Evolutionary conservation across 2,113 vertebrate genomes (phyloP).

Genomic region (Syrrhaptes paradoxus): DNA sequence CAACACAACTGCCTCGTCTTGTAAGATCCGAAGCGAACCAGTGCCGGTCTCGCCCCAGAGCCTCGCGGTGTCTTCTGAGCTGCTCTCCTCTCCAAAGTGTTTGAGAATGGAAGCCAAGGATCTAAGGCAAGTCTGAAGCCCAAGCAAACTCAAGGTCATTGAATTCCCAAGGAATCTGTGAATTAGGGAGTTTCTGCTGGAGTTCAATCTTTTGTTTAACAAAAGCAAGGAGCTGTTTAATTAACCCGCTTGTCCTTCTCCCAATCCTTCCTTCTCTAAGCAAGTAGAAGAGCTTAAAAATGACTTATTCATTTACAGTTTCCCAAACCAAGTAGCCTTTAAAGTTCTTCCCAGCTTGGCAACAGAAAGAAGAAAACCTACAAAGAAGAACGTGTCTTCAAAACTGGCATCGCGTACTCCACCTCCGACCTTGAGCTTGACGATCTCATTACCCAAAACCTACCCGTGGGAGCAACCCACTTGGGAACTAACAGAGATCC

Average conservation of each 20-base stretch:
- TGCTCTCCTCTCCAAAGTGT: background rate
- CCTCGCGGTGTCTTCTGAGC: background rate
- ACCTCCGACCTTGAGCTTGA: background rate
- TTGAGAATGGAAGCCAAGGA: constrained; percentile 26
- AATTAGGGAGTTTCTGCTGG: constrained; percentile 26
- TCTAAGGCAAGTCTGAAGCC: constrained; percentile 9
- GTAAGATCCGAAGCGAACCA: background rate
- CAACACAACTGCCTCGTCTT: background rate
- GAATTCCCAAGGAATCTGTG: constrained; percentile 70
- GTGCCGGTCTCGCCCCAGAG: background rate
- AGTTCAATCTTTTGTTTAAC: constrained; percentile 60
- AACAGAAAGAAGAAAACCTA: constrained; percentile 9
- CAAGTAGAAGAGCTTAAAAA: constrained; percentile 28
- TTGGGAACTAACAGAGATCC: background rate
- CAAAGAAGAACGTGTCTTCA: background rate
- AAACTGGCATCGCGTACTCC: background rate
- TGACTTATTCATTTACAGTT: background rate
- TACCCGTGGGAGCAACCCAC: background rate
- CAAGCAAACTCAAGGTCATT: constrained; percentile 60
- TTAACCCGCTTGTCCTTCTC: constrained; percentile 49
- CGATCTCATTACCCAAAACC: background rate
- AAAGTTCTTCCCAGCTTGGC: background rate
- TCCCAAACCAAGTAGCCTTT: constrained; percentile 1
- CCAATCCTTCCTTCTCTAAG: background rate
- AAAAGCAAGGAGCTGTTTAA: constrained; percentile 41